phyloP scores from a whole-genome alignment of 2,888 invertebrate species.

The Acanthococcus lagerstroemiae region DNA sequence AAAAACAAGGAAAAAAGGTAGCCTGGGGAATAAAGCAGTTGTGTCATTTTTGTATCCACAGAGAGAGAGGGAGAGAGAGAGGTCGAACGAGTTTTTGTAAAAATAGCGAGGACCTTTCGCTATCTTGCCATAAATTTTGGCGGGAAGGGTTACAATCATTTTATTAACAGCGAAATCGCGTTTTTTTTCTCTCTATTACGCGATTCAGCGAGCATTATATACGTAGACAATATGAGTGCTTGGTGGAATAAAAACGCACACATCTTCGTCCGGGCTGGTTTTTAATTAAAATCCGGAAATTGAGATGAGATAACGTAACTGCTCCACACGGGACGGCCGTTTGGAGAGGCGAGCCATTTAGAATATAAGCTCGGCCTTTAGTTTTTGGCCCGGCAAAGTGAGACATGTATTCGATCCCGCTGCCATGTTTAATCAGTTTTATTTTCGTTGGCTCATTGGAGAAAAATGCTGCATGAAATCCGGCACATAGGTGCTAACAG shows the following conservation, averaged over 20 bases:
- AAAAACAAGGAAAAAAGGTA: background rate
- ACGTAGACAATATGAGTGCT: background rate
- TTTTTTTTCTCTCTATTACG: background rate
- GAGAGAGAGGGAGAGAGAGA: too few relatives aligned
- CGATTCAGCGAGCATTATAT: too few relatives aligned
- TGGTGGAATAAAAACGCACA: background rate
- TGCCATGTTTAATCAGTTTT: too few relatives aligned
- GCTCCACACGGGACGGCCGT: background rate
- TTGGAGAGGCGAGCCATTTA: background rate
- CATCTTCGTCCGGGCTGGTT: background rate
- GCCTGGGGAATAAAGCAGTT: background rate
- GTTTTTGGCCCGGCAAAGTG: too few relatives aligned
- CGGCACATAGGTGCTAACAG: too few relatives aligned
- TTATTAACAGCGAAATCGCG: background rate
- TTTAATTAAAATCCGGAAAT: conserved; percentile 29
- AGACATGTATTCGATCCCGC: too few relatives aligned
- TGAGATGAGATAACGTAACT: conserved; percentile 2
- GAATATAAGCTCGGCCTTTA: too few relatives aligned
- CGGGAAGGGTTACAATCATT: background rate
- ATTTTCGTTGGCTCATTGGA: too few relatives aligned
- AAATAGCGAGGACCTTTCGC: background rate
- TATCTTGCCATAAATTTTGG: background rate
- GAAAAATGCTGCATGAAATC: too few relatives aligned
- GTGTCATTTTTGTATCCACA: background rate
- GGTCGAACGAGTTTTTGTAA: background rate